Evolutionary conservation across 2,797 vertebrate genomes (phyloP), one percentile per base, ranked within the genome.

Genomic region (Moxostoma hubbsi): DNA sequence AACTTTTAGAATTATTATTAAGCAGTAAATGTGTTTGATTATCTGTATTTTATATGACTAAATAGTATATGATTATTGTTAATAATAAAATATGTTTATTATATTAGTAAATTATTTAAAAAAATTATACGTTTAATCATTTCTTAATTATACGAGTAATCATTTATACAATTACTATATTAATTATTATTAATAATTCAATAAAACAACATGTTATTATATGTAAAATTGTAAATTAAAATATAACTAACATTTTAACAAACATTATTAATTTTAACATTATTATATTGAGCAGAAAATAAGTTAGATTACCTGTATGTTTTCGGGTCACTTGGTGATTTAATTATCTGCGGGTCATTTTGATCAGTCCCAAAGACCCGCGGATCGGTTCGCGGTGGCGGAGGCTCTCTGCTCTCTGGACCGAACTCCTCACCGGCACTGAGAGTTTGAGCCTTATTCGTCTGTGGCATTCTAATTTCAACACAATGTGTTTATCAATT

Each of bases 311-410:
- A 15, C 93, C 93, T 0, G 81, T 83, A 1, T 73, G 64, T 63
- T 75, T 75, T 89, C 86, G 59, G 2, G 86, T 98, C 97, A 63
- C 94, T 98, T 84, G 97, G 97, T 1, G 97, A 98, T 85, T 95
- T 97, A 85, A 94, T 85, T 80, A 98, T 97, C 46, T 94, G 89
- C 0, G 89, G 79, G 77, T 98, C 96, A 57, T n/a, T 57, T 15
- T 57, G 54, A n/a, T 9, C 77, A 0, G 49, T 58, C 13, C 53
- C 53, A 13, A 54, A 12, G 53, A 12, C 54, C 13, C 7, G 54
- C n/a, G 54, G 59, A 0, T 87, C 86, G 0, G 79, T 69, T 7
- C 16, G 47, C 46, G 79, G 80, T 6, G 85, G 86, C 0, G 86
- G 74, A 10, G 63, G 88, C 18, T 92, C 91, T 0, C 86, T 89